phyloP scores from a whole-genome alignment of 2,113 vertebrate species.

The Poeciliopsis prolifica region DNA sequence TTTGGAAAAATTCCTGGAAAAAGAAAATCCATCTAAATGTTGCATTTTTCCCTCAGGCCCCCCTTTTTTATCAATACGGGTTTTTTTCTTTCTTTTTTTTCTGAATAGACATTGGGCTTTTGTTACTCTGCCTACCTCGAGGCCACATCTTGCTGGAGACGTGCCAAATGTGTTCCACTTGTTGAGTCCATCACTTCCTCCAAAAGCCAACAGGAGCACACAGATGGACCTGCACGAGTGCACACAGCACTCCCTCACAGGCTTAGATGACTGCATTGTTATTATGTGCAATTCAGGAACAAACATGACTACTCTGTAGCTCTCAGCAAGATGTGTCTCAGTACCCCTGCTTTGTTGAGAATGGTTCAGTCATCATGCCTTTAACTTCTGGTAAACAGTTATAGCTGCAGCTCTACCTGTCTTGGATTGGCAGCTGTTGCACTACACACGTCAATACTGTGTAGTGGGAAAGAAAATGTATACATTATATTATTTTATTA shows the following conservation, averaged over 20 bases:
- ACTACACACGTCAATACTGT: not conserved
- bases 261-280: slow-evolving; percentile 38
- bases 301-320: slow-evolving; percentile 39
- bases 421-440: not conserved
- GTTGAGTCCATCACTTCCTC: slow-evolving; percentile 58
- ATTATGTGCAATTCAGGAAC: slow-evolving; percentile 52
- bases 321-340: slow-evolving; percentile 17
- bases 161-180: slow-evolving; percentile 68
- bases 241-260: slow-evolving; percentile 43
- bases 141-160: slow-evolving; percentile 71
- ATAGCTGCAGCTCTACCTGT: not conserved
- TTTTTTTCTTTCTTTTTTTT: slow-evolving; percentile 69
- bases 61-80: slow-evolving; percentile 67
- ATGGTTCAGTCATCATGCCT: not conserved
- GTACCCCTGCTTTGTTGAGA: slow-evolving; percentile 1
- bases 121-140: slow-evolving; percentile 62
- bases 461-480: not conserved
- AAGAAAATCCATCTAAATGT: slow-evolving; percentile 33
- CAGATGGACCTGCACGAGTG: slow-evolving; percentile 33
- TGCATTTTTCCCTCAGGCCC: slow-evolving; percentile 70
- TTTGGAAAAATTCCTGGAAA: not conserved
- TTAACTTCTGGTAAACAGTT: not conserved
- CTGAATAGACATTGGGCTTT: slow-evolving; percentile 72
- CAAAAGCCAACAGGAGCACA: slow-evolving; percentile 37
- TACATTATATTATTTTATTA: not conserved